phyloP scores from a whole-genome alignment of 2,797 vertebrate genomes.

The Petrocephalus sullivani region DNA sequence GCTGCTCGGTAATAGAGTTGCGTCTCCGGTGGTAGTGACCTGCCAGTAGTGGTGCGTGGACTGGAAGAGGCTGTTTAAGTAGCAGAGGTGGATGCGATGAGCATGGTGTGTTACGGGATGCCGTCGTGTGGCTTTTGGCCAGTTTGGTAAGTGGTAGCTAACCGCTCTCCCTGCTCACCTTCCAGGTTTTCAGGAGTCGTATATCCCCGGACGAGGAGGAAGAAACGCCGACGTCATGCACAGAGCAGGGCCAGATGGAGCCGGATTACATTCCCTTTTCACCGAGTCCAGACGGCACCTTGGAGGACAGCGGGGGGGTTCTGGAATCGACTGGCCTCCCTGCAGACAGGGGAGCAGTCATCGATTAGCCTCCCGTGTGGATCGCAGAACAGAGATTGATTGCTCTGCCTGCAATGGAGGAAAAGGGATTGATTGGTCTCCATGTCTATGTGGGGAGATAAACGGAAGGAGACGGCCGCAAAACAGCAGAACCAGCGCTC shows the following conservation, averaged over 20 bases:
- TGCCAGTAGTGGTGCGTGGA: neutral
- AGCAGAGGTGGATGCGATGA: neutral
- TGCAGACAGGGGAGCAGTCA: neutral
- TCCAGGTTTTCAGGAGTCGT: conserved; percentile 23
- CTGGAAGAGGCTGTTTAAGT: neutral
- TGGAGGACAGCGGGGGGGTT: neutral
- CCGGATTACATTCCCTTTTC: conserved; percentile 18
- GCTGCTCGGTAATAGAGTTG: neutral
- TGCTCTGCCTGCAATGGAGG: conserved; percentile 1
- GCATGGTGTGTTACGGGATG: neutral
- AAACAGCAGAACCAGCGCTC: neutral
- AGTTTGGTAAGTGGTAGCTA: neutral
- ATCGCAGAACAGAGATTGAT: neutral
- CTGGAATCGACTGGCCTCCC: conserved; percentile 9
- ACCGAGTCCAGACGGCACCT: neutral
- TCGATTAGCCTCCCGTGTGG: conserved; percentile 6
- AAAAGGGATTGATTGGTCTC: conserved; percentile 15
- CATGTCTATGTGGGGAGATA: conserved; percentile 1
- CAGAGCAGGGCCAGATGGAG: neutral
- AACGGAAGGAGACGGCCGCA: neutral
- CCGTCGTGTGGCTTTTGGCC: neutral
- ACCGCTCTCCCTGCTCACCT: neutral
- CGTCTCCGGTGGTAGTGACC: neutral
- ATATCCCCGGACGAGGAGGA: conserved; percentile 7
- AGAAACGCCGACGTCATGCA: conserved; percentile 4